phyloP scores from a whole-genome alignment of 2,113 vertebrate species.

The Ploceus nigricollis region DNA sequence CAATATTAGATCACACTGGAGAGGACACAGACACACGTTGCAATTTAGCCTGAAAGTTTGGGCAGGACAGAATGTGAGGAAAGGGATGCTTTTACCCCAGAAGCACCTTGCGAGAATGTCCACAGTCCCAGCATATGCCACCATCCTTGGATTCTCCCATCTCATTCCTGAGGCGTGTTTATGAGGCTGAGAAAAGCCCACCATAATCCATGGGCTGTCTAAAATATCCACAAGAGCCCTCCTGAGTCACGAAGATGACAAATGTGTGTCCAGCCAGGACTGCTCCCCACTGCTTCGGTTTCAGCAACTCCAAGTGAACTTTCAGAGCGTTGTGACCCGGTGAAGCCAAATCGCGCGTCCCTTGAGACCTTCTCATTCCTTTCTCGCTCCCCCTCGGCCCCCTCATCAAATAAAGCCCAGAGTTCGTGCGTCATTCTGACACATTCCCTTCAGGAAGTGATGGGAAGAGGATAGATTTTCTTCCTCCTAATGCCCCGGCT shows the following conservation, averaged over 20 bases:
- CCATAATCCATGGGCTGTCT: slow-evolving; percentile 7
- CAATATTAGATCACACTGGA: not conserved
- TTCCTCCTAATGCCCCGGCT: slow-evolving; percentile 49
- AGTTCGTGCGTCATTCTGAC: slow-evolving; percentile 53
- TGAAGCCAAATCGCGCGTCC: not conserved
- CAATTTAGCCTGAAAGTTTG: not conserved
- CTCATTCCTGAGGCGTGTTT: not conserved
- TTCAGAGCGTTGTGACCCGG: not conserved
- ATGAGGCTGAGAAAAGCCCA: slow-evolving; percentile 53
- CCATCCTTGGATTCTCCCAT: not conserved
- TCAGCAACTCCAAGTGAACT: slow-evolving; percentile 35
- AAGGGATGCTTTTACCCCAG: not conserved
- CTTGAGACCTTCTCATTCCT: slow-evolving; percentile 25
- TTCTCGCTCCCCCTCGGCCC: not conserved
- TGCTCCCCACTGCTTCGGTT: not conserved
- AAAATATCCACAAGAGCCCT: slow-evolving; percentile 32
- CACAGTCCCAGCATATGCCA: not conserved
- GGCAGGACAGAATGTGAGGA: not conserved
- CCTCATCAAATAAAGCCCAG: slow-evolving; percentile 24
- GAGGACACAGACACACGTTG: not conserved
- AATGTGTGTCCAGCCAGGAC: slow-evolving; percentile 29
- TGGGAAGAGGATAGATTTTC: slow-evolving; percentile 67
- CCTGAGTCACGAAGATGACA: slow-evolving; percentile 51
- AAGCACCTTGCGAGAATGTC: not conserved
- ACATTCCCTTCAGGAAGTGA: slow-evolving; percentile 51